Evolutionary conservation across 2,888 invertebrate species (phyloP), one percentile per base, ranked within the genome.

Genomic region (Nasonia oneida): DNA sequence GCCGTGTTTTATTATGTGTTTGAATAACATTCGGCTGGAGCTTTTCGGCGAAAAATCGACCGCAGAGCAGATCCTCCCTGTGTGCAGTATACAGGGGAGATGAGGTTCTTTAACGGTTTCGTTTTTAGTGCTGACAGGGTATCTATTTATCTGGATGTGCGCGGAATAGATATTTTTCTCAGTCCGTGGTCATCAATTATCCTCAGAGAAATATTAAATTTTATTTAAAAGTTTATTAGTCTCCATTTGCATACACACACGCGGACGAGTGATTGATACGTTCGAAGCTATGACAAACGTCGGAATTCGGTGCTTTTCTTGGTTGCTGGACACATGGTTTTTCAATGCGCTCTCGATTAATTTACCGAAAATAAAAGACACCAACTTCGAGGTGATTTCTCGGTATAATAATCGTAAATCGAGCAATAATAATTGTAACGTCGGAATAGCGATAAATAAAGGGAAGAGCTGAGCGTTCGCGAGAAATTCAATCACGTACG

Each of bases 11-110:
- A 83, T 78, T 74, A 79, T 74, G 83, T 79, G 74, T 84, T 78
- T 84, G 83, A 84, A 79, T 79, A 84, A 71, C 83, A 67, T 84
- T 83, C 73, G 83, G 37, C 57, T 61, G 23, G 67, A 33, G n/a
- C n/a, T 67, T 47, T 74, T 84, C 73, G 14, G 57, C 80, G 81
- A 78, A 80, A 79, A 86, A 75, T 67, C 33, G 33, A 67, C 64
- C 64, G 73, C 70, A 33, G 37, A 47, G 29, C 29, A 29, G 12
- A 15, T 50, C 37, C 18, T 47, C 10, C 10, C 2, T 12, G 53
- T 1, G 53, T 18, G 53, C 5, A 2, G 53, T 18, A 15, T 15
- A n/a, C 6, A 8, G 57, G 71, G 18, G 73, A 77, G 80, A 73
- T n/a, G 70, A 23, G 53, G 6, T 61, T n/a, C 57, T 77, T 81